Evolutionary conservation across 2,888 invertebrate species (phyloP).

Genomic region (Hipparchia sbordonii): DNA sequence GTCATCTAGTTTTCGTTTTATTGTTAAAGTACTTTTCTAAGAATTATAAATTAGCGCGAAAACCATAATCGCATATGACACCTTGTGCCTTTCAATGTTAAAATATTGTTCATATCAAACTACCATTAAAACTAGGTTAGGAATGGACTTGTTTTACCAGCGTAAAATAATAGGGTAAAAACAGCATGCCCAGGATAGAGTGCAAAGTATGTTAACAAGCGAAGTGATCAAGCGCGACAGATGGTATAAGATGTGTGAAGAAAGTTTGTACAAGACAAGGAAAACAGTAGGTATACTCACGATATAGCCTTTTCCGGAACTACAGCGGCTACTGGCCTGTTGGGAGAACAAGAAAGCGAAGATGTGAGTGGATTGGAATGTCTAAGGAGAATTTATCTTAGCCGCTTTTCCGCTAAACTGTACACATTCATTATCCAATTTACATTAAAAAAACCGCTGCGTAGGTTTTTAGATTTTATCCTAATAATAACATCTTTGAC

Average conservation of each 20-base stretch:
- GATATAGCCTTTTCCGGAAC: constrained; percentile 97
- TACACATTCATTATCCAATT: constrained; percentile 20
- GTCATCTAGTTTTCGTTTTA: background rate
- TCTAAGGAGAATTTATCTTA: constrained; percentile 35
- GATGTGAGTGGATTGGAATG: constrained; percentile 76
- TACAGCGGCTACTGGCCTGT: constrained; percentile 95
- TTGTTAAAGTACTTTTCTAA: background rate
- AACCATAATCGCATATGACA: background rate
- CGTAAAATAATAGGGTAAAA: constrained; percentile 4
- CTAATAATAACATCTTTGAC: constrained; percentile 9
- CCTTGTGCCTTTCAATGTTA: background rate
- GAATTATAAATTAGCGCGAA: background rate
- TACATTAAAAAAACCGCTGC: constrained; percentile 16
- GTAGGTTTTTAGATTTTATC: constrained; percentile 19
- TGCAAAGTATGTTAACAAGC: constrained; percentile 43
- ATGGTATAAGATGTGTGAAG: constrained; percentile 27
- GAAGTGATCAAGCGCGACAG: constrained; percentile 38
- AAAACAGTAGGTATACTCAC: constrained; percentile 87
- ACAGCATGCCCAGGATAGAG: constrained; percentile 11
- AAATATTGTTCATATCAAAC: background rate
- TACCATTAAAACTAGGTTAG: constrained; percentile 12
- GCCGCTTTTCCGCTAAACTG: constrained; percentile 19
- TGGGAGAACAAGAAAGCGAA: constrained; percentile 83
- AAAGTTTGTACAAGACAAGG: constrained; percentile 51
- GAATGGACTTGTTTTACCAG: background rate